Evolutionary conservation across 2,888 invertebrate genomes (phyloP).

Genomic region (Ephialtes manifestator): DNA sequence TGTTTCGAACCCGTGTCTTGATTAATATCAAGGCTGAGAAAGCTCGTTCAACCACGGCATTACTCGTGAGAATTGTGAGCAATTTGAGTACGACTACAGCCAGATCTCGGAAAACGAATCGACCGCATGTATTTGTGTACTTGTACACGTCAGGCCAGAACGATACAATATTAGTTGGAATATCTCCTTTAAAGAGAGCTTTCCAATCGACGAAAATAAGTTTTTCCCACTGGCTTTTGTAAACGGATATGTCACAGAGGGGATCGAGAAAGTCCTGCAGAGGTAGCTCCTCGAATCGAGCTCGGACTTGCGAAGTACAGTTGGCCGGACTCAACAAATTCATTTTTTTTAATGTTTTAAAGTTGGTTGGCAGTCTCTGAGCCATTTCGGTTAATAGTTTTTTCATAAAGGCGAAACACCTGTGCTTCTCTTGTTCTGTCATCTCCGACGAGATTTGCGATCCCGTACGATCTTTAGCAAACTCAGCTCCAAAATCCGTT

Average conservation of each 20-base stretch:
- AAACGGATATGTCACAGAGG: conserved; percentile 8
- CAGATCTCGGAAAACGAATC: no score
- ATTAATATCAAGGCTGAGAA: no score
- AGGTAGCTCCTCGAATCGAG: conserved; percentile 34
- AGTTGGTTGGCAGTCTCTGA: conserved; percentile 20
- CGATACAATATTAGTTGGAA: no score
- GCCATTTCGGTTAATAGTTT: conserved; percentile 25
- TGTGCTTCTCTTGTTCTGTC: not conserved
- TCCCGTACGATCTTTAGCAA: not conserved
- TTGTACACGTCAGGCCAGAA: no score
- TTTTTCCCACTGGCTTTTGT: conserved; percentile 49
- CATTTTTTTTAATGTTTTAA: conserved; percentile 30
- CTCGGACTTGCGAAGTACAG: conserved; percentile 36
- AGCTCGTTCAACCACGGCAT: no score
- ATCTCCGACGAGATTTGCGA: conserved; percentile 13
- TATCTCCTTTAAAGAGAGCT: no score
- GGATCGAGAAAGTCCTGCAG: conserved; percentile 27
- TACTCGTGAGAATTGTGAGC: no score
- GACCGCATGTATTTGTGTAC: no score
- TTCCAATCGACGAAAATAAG: conserved; percentile 38
- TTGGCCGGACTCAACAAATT: conserved; percentile 28
- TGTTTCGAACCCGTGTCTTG: no score
- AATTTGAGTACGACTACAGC: no score
- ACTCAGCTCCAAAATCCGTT: conserved; percentile 15
- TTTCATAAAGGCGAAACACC: conserved; percentile 14